Base-by-base conservation (phyloP, 2,888 invertebrate species). In the Polydrusus pterygomalis region DNA sequence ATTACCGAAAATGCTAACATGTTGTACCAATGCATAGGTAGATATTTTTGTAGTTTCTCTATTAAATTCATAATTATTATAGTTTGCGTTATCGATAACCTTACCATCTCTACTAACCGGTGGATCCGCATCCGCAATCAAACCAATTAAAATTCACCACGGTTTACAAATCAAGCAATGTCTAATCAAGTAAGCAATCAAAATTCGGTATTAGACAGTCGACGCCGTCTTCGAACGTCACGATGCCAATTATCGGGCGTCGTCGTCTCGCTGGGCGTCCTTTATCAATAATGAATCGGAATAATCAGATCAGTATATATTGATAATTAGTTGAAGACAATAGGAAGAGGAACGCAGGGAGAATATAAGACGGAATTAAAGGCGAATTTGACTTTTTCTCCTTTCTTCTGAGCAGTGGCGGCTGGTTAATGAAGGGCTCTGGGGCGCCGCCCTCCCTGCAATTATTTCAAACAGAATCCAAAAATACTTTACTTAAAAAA, bases 221-320 rank as follows among this genome's bases (percentile, higher is more conserved):
- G 54, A 20, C 71, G 71, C 40, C 69, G 54, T 58, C 70, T 70
- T 62, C 60, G 30, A 51, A 60, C 70, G 70, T 70, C 70, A 62
- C 65, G 63, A 56, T 47, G 72, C 72, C 72, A 72, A 72, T 72
- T 72, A 72, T 65, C 38, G 72, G 58, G 64, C 56, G 65, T 70
- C 34, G 34, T 70, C 70, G 56, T 70, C 70, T 51, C 17, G 38
- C 43, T 40, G 43, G 40, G 65, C 43, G 47, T 56, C 72, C 72
- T 72, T 65, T 64, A 72, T 72, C 72, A 72, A 72, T 72, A 65
- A 72, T 72, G 65, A 25, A 72, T 72, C 65, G 64, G 72, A 65
- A 72, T 72, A 72, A 72, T 72, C 65, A 65, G 72, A 72, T 72
- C 65, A 65, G 72, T 72, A 72, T 72, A n/a, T 72, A 56, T 3